Evolutionary conservation across 1,140 invertebrate species (phyloP), one percentile per base, ranked within the genome.

Genomic region (Triops longicaudatus): DNA sequence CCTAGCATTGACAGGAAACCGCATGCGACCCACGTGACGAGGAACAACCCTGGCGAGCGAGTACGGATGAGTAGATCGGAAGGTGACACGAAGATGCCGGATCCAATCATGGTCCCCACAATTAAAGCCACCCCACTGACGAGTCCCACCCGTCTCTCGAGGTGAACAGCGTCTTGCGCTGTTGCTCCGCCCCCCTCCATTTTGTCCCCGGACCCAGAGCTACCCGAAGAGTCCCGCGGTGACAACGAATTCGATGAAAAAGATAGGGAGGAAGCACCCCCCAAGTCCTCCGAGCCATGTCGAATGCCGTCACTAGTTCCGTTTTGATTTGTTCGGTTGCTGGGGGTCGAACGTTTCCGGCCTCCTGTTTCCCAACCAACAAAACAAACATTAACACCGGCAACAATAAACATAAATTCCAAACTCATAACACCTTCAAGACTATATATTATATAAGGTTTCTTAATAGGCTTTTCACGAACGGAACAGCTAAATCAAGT

Each of bases 71-170:
- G 87, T 83, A 98, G 90, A 84, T 95, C 96, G 85, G 95, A 95
- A 81, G 96, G 96, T 84, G 95, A 97, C 84, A 98, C 94, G 76
- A 77, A 63, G 50, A 63, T 63, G 14, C 50, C 88, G 98, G 94
- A 96, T 82, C 92, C 93, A 81, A 96, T 95, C 93, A 96, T 96
- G 79, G 94, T 96, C 82, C 94, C 94, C 81, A 96, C 93, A 86
- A 96, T 96, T 94, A 96, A 89, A 93, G 93, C 93, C 90, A 95
- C 93, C 92, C 94, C 93, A 93, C 93, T 95, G 92, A 95, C 89
- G 91, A 96, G 93, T 92, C 93, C 95, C 90, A 98, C 76, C 81
- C 92, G 92, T 94, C 92, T 94, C 93, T 95, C 91, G 93, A 95
- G 93, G 92, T 94, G 91, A 94, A 94, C 88, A 95, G 91, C 85